A percentile compares a stretch with the other conserved stretches of the same genome.
These are phyloP conservation scores for Celastrina argiolus DNA, from an alignment of 2,888 invertebrate genomes.

Conservation along the genomic window DNA sequence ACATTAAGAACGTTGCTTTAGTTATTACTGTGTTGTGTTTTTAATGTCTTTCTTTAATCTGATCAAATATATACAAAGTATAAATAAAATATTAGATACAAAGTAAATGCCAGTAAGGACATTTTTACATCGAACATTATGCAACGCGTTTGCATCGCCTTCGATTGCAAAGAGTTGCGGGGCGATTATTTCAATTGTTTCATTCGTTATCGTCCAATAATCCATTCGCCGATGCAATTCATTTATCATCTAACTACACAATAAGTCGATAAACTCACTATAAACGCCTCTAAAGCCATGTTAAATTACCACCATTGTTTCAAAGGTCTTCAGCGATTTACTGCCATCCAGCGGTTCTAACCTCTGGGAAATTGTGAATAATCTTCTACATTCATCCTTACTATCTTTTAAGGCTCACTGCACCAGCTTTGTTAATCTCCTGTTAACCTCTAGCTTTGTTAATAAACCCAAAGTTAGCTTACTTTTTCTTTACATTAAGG, in stretches of 20 bases:
- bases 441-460: too few species aligned
- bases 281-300: constrained; percentile 2
- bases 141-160: not conserved
- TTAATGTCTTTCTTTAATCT: too few species aligned
- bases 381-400: not conserved
- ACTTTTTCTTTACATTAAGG: too few species aligned
- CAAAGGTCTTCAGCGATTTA: not conserved
- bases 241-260: constrained; percentile 16
- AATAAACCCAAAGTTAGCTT: too few species aligned
- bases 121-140: not conserved
- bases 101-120: not conserved
- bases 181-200: constrained; percentile 4
- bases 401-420: too few species aligned
- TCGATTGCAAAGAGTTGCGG: constrained; percentile 4
- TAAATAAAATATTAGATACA: not conserved
- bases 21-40: too few species aligned
- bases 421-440: too few species aligned
- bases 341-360: constrained; percentile 1
- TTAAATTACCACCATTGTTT: not conserved
- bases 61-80: not conserved
- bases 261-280: constrained; percentile 9
- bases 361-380: not conserved
- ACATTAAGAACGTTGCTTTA: too few species aligned
- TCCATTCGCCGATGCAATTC: constrained; percentile 18
- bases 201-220: constrained; percentile 9